These are phyloP conservation scores for Xenopus petersii DNA, from an alignment of 2,797 vertebrate species.

Conservation along the genomic window DNA sequence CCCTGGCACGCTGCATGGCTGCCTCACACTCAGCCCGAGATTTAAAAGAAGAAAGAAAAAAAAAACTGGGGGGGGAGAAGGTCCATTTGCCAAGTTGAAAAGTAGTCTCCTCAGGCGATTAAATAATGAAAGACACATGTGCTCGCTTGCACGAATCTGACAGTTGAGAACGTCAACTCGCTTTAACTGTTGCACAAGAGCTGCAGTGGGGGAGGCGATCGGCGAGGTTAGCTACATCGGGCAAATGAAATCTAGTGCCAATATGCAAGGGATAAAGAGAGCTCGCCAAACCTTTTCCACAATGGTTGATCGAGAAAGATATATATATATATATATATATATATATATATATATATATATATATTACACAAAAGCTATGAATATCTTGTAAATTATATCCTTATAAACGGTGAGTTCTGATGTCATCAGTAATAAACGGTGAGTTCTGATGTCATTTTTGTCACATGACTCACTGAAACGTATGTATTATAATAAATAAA, in stretches of 20 bases:
- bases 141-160: slow-evolving; percentile 66
- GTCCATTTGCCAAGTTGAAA: slow-evolving; percentile 81
- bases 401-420: too few relatives aligned
- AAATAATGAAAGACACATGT: slow-evolving; percentile 81
- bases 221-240: neutral
- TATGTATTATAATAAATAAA: too few relatives aligned
- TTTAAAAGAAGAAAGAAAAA: neutral
- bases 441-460: too few relatives aligned
- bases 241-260: slow-evolving; percentile 20
- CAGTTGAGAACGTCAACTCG: slow-evolving; percentile 51
- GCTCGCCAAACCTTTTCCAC: too few relatives aligned
- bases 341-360: too few relatives aligned
- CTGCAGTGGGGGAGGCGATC: neutral
- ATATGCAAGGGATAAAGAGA: slow-evolving; percentile 13
- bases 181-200: slow-evolving; percentile 55
- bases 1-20: slow-evolving; percentile 68
- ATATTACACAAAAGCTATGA: too few relatives aligned
- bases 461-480: too few relatives aligned
- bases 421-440: too few relatives aligned
- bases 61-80: slow-evolving; percentile 19
- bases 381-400: too few relatives aligned
- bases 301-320: too few relatives aligned
- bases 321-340: too few relatives aligned
- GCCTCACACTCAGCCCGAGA: slow-evolving; percentile 57
- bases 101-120: slow-evolving; percentile 72